Conservation (phyloP, 2,113 vertebrate genomes). For the Lophotis ruficrista region DNA sequence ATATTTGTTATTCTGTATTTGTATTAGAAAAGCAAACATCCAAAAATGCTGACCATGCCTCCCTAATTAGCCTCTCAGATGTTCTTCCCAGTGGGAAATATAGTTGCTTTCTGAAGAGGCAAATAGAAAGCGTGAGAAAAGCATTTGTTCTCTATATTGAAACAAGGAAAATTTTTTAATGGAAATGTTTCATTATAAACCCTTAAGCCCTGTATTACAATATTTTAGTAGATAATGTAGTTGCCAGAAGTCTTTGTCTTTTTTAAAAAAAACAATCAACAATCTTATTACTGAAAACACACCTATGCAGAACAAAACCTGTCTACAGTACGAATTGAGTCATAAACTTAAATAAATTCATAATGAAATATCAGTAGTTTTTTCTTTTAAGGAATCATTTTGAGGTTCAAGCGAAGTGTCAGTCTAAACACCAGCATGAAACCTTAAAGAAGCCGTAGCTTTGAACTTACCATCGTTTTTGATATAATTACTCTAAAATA, state of each 20-base stretch:
- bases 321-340: not conserved
- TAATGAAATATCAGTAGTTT: not conserved
- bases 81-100: not conserved
- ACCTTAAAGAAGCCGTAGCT: not conserved
- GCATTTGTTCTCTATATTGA: not conserved
- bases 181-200: not conserved
- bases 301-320: not conserved
- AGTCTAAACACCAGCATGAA: not conserved
- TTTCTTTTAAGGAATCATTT: not conserved
- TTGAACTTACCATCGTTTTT: not conserved
- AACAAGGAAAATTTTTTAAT: not conserved
- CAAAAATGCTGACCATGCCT: not conserved
- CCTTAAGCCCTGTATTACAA: not conserved
- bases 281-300: not conserved
- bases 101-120: not conserved
- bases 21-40: conserved; percentile 26
- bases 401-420: not conserved
- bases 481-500: not conserved
- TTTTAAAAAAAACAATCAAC: not conserved
- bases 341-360: not conserved
- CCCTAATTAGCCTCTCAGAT: not conserved
- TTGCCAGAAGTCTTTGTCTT: not conserved
- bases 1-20: conserved; percentile 7
- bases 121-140: not conserved
- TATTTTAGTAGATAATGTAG: not conserved